A percentile compares a stretch with the other conserved stretches of the same genome.
Evolutionary conservation across 1,140 invertebrate genomes (phyloP).

Genomic region (Bombus impatiens): DNA sequence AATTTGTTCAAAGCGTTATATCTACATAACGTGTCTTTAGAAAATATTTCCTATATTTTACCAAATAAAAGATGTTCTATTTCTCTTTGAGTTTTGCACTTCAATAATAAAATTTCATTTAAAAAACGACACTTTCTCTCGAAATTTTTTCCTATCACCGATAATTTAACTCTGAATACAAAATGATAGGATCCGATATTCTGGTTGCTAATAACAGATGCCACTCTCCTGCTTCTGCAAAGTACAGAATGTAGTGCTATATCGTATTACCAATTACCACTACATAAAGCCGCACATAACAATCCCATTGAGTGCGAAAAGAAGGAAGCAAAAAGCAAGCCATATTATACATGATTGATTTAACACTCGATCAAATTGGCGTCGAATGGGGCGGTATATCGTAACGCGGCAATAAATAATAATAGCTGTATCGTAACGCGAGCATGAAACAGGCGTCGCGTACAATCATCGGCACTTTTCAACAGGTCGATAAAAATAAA

Average conservation of each 20-base stretch:
- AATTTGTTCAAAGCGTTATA: background rate
- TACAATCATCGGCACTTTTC: slow-evolving; percentile 30
- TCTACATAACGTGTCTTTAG: no score
- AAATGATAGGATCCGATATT: no score
- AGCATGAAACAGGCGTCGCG: background rate
- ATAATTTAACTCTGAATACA: no score
- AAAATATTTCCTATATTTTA: no score
- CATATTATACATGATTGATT: background rate
- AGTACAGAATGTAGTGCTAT: no score
- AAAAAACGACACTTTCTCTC: no score
- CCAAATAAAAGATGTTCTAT: no score
- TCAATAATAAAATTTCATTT: no score
- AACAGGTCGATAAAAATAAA: slow-evolving; percentile 22
- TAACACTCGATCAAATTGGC: slow-evolving; percentile 8
- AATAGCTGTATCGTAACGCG: slow-evolving; percentile 5
- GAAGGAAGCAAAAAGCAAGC: background rate
- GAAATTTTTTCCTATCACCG: no score
- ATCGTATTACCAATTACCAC: background rate
- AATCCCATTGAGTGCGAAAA: background rate
- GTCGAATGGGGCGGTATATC: background rate
- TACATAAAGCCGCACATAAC: background rate
- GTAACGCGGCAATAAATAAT: slow-evolving; percentile 25
- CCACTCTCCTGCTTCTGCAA: no score
- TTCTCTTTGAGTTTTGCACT: no score
- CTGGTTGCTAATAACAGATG: no score